phyloP scores from a whole-genome alignment of 1,140 invertebrate genomes.

The Panulirus ornatus region DNA sequence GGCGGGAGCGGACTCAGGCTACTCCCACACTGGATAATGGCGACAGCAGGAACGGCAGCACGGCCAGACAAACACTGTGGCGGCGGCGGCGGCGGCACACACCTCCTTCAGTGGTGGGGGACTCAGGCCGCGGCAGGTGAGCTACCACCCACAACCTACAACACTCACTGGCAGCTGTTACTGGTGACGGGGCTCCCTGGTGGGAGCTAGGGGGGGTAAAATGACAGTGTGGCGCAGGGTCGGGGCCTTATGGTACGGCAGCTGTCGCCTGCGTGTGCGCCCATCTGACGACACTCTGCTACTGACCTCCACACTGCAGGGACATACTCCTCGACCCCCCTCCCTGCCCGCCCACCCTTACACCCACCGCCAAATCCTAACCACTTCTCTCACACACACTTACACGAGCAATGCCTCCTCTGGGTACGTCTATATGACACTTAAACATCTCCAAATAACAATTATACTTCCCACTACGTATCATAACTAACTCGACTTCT shows the following conservation, averaged over 20 bases:
- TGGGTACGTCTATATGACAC: neutral
- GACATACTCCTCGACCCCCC: conserved; percentile 25
- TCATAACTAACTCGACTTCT: neutral
- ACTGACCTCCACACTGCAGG: conserved; percentile 49
- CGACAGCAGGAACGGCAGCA: conserved; percentile 21
- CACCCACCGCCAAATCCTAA: conserved; percentile 9
- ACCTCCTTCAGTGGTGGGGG: conserved; percentile 5
- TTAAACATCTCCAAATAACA: too few relatives aligned
- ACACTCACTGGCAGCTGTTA: conserved; percentile 48
- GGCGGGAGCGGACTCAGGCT: neutral
- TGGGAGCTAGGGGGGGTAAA: conserved; percentile 18
- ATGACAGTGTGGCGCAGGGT: conserved; percentile 42
- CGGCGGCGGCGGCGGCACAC: conserved; percentile 11
- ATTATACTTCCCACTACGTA: neutral
- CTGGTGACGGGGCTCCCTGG: conserved; percentile 6
- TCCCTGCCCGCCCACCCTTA: neutral
- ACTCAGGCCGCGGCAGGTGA: conserved; percentile 31
- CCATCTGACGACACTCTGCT: conserved; percentile 57
- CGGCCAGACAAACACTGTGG: neutral
- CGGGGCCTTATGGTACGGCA: neutral
- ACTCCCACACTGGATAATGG: conserved; percentile 37
- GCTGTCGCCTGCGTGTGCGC: conserved; percentile 63
- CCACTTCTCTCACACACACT: conserved; percentile 7
- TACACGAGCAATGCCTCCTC: neutral
- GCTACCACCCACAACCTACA: conserved; percentile 32